Base-by-base conservation (phyloP, 2,888 invertebrate genomes). In the Sminthurinus aureus region DNA sequence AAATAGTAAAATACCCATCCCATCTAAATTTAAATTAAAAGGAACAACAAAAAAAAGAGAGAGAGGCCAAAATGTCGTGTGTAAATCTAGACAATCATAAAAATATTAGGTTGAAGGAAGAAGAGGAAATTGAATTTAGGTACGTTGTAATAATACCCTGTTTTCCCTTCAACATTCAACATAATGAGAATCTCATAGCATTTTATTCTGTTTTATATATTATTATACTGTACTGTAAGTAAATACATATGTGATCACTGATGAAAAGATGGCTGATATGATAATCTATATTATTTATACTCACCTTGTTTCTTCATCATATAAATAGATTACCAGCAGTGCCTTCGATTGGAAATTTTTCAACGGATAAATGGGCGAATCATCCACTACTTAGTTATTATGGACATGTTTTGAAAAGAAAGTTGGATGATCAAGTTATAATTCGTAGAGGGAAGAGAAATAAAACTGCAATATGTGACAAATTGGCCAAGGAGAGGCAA, bases 361-460 rank as follows among this genome's bases (percentile, higher is more conserved):
- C 58, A 24, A 80, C 84, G 6, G 87, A 87, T 66, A 82, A 85
- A 18, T 87, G 87, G 86, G 79, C 69, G 64, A 80, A 86, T 24
- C 86, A 87, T 81, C 86, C 86, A 15, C 79, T 88, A 11, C 85
- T 87, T 74, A 75, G 58, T 67, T 85, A 86, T 81, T 81, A 83
- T 77, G 85, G 85, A 22, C 78, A 83, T 79, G 77, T 79, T n/a
- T 74, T 84, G 26, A 86, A 86, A 74, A 50, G 83, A 51, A 85
- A 83, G 76, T 84, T 85, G 22, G 85, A 88, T 80, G 85, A 86
- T 13, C 84, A 86, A 58, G 84, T 86, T 0, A 84, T 87, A 11
- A 83, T 87, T 18, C 82, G 86, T 20, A 83, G 86, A 18, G 88
- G 86, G 9, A 86, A 85, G 64, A 83, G 82, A 75, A 79, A 85